Base-by-base conservation (phyloP, 1,140 invertebrate species). In the Pollicipes pollicipes region DNA sequence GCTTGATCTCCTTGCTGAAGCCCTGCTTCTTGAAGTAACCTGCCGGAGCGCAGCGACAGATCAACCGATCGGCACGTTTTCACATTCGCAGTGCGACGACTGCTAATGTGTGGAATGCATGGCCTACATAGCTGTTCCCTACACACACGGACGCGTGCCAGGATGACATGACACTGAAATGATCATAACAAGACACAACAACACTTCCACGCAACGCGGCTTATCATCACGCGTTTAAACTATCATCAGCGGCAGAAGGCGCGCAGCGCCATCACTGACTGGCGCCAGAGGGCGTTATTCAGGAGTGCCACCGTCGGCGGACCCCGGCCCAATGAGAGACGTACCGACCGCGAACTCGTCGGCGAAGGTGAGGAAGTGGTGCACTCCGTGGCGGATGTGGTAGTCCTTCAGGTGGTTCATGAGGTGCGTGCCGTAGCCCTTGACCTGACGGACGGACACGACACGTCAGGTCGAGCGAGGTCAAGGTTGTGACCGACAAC, bases 401-500 rank as follows among this genome's bases (percentile, higher is more conserved):
- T 98, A 99, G 78, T 99, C 96, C 79, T 99, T 99, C 1, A 99
- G 82, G 80, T 98, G 95, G 79, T 99, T 99, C 97, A 99, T 99
- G 73, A 99, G 83, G 79, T 98, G 94, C 0, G 97, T 97, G 0
- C 97, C 97, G 80, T 99, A 99, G 3, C 97, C 97, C 82, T 97
- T 93, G 0, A 78, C 78, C 72, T 73, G 35, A 21, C 77, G 13
- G 77, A 77, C 2, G 45, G 6, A 13, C 6, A 21, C 2, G 68
- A 70, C 45, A 21, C 2, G 2, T 17, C 45, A 24, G 45, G 45
- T 3, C 6, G 45, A 21, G 8, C 6, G 21, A 21, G 21, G 45
- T 10, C 13, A 6, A 8, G 35, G 35, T 35, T 17, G 17, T 6
- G 6, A 17, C 6, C 6, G 35, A 35, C 35, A 17, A 17, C 17